Percentiles rank a stretch among this genome's conserved stretches.
These are phyloP conservation scores for Larimichthys crocea DNA, from an alignment of 2,113 vertebrate species.

Conservation along the genomic window DNA sequence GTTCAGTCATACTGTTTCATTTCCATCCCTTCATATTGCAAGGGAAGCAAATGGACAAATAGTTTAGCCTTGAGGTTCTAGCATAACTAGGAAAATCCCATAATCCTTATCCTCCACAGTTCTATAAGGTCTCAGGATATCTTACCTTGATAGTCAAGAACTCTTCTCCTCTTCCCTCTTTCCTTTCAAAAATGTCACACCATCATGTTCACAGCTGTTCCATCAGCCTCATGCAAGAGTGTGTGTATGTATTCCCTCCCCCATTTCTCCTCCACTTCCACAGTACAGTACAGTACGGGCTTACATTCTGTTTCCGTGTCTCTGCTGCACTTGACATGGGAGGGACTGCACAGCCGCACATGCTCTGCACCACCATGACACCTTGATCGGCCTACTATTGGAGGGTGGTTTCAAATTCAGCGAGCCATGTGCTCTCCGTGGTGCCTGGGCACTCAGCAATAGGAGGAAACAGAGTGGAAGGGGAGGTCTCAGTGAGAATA, in stretches of 20 bases:
- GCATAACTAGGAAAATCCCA: slow-evolving; percentile 9
- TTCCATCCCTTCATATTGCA: background rate
- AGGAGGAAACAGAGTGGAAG: slow-evolving; percentile 7
- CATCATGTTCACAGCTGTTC: slow-evolving; percentile 45
- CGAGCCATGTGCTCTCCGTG: slow-evolving; percentile 54
- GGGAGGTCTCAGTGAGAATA: background rate
- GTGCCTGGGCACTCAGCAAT: background rate
- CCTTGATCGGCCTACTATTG: slow-evolving; percentile 14
- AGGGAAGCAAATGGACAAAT: background rate
- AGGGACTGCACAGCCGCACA: slow-evolving; percentile 61
- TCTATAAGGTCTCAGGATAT: background rate
- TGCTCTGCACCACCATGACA: slow-evolving; percentile 23
- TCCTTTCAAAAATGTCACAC: slow-evolving; percentile 33
- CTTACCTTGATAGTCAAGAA: slow-evolving; percentile 61
- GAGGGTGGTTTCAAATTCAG: slow-evolving; percentile 50
- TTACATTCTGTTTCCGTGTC: slow-evolving; percentile 57
- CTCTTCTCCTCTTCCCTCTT: background rate
- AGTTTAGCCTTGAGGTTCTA: background rate
- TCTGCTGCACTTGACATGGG: slow-evolving; percentile 29
- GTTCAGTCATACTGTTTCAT: background rate
- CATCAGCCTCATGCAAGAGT: slow-evolving; percentile 27
- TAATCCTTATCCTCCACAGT: background rate
- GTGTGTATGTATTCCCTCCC: background rate
- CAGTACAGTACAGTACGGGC: background rate
- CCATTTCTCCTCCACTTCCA: slow-evolving; percentile 4